phyloP scores from a whole-genome alignment of 2,888 invertebrate genomes.

The Eustalomyia histrio region DNA sequence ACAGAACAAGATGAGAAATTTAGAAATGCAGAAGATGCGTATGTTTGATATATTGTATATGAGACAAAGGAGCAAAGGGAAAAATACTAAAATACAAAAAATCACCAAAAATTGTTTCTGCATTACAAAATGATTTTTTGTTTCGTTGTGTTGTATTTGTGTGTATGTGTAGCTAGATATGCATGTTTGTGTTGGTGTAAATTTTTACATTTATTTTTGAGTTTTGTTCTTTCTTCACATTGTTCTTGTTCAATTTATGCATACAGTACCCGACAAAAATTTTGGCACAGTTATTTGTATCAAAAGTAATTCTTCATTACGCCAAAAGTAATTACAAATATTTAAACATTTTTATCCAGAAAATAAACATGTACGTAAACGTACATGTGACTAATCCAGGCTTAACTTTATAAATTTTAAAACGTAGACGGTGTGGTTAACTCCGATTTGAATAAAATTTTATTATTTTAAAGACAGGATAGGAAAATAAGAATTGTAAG shows the following conservation, averaged over 20 bases:
- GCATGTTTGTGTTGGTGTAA: constrained; percentile 2
- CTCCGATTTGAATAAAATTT: too few relatives aligned
- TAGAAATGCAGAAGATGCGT: constrained; percentile 39
- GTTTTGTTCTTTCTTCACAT: constrained; percentile 25
- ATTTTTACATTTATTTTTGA: constrained; percentile 49
- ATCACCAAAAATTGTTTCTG: constrained; percentile 31
- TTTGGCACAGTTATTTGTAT: too few relatives aligned
- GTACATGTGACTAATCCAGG: too few relatives aligned
- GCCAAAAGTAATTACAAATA: too few relatives aligned
- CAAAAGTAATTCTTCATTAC: too few relatives aligned
- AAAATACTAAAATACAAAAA: constrained; percentile 14
- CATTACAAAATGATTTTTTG: constrained; percentile 23
- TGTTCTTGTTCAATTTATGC: constrained; percentile 6
- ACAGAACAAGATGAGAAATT: neutral
- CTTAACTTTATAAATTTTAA: too few relatives aligned
- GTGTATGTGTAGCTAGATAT: neutral
- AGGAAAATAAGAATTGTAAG: too few relatives aligned
- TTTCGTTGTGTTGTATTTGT: constrained; percentile 3
- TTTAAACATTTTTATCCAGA: too few relatives aligned
- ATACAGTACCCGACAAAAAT: too few relatives aligned
- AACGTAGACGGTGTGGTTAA: too few relatives aligned
- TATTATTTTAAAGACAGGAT: too few relatives aligned
- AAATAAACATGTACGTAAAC: too few relatives aligned
- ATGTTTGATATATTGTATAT: constrained; percentile 41
- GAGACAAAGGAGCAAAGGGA: neutral